phyloP scores from a whole-genome alignment of 2,888 invertebrate genomes.

The Alviniconcha strummeri region DNA sequence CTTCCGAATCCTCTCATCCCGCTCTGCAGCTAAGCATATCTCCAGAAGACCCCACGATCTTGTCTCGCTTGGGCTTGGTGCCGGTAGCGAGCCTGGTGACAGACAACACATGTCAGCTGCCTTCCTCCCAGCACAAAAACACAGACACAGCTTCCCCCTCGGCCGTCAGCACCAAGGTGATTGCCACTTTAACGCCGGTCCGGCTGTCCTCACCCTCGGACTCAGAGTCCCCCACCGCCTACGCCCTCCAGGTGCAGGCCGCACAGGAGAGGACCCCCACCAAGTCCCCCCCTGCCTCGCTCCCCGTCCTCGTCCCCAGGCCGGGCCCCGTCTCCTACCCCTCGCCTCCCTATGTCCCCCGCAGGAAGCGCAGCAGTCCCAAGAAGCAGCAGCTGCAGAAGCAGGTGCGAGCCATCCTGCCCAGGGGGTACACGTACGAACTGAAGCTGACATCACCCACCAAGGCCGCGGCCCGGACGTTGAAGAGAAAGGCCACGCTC shows the following conservation, averaged over 20 bases:
- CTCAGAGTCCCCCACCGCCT: neutral
- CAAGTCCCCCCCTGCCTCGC: conserved; percentile 18
- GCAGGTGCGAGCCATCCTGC: conserved; percentile 64
- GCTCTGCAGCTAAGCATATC: neutral
- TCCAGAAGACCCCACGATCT: neutral
- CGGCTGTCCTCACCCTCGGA: neutral
- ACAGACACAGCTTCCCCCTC: neutral
- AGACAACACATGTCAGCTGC: neutral
- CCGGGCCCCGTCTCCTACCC: conserved; percentile 14
- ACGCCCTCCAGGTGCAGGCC: neutral
- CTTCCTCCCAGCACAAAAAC: neutral
- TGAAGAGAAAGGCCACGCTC: conserved; percentile 48
- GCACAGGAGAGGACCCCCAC: neutral
- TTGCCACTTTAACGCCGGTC: neutral
- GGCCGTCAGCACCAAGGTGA: neutral
- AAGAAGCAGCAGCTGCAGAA: conserved; percentile 55
- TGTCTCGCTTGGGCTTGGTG: conserved; percentile 3
- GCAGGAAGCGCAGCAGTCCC: conserved; percentile 38
- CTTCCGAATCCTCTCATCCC: no score
- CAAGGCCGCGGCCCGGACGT: conserved; percentile 63
- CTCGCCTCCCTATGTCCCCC: conserved; percentile 16
- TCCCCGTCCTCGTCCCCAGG: conserved; percentile 35
- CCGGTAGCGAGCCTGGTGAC: neutral
- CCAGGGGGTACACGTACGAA: conserved; percentile 64
- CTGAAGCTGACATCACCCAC: conserved; percentile 59